Base-by-base conservation (phyloP, 2,113 vertebrate genomes). In the Takifugu flavidus region DNA sequence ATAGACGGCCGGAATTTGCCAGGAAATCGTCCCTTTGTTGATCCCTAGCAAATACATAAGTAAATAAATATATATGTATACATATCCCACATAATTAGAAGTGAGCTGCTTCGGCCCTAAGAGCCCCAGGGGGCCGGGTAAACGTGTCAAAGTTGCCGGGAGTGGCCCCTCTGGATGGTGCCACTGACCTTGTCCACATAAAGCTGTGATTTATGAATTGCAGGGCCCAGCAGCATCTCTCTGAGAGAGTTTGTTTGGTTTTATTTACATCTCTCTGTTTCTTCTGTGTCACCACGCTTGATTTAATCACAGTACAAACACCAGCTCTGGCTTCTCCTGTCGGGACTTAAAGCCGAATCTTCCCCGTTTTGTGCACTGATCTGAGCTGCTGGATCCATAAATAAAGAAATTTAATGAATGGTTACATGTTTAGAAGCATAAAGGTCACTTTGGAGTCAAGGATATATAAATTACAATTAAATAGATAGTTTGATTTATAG, bases 151-250 rank as follows among this genome's bases (percentile, higher is more conserved):
- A 93, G 94, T 92, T 84, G 91, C 91, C 89, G 91, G 93, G 93
- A n/a, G 42, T 90, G 91, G 92, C 93, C 94, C 91, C 82, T 91
- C 91, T 90, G 90, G 92, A 92, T 90, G 92, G 92, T 92, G 92
- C 90, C 86, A 89, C 93, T 96, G 96, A 98, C 95, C 95, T 94
- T 95, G 94, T 98, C 95, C 94, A 96, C 95, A 98, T 98, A 98
- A 96, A 99, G 95, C 94, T 89, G 95, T 98, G 95, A 99, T 98
- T 99, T 99, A 98, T 98, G 94, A 95, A 96, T 93, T 46, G 94
- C 93, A 94, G 96, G 94, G 92, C 93, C 94, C 92, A 94, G 94
- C 96, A 94, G 95, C 96, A 94, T 96, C 94, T 96, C 93, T 93
- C 91, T 92, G 87, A 82, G 91, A 91, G 90, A 95, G 91, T 93